Evolutionary conservation across 2,797 vertebrate genomes (phyloP).

Genomic region (Kryptopterus vitreolus): DNA sequence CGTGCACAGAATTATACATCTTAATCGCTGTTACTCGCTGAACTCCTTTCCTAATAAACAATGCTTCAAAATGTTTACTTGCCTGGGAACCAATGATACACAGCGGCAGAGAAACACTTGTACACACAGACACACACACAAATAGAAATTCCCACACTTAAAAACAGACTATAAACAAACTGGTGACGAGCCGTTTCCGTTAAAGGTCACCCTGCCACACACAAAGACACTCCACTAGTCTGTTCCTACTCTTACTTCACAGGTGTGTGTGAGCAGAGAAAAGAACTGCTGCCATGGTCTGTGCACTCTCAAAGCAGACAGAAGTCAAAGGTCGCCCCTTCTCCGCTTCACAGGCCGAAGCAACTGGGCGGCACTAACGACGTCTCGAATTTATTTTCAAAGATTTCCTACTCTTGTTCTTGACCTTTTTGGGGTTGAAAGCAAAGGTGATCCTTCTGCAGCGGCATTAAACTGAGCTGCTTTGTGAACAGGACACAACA

Average conservation of each 20-base stretch:
- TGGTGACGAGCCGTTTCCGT: conserved; percentile 42
- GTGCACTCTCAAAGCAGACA: conserved; percentile 6
- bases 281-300: conserved; percentile 3
- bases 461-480: not conserved
- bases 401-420: not conserved
- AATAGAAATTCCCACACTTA: conserved; percentile 13
- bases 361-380: not conserved
- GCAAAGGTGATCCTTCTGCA: not conserved
- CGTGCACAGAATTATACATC: not conserved
- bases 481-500: not conserved
- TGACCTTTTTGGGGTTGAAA: conserved; percentile 18
- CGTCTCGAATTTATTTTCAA: not conserved
- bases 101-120: not conserved
- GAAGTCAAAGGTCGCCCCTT: conserved; percentile 8
- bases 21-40: not conserved
- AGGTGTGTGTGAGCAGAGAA: conserved; percentile 18
- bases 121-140: conserved; percentile 11
- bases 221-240: not conserved
- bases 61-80: not conserved
- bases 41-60: not conserved
- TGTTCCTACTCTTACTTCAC: conserved; percentile 16
- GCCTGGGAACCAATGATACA: not conserved
- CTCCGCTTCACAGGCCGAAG: conserved; percentile 15
- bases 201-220: conserved; percentile 37
- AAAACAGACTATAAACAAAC: conserved; percentile 50